These are phyloP conservation scores for Netelia melanura DNA, from an alignment of 2,888 invertebrate genomes.

Conservation along the genomic window DNA sequence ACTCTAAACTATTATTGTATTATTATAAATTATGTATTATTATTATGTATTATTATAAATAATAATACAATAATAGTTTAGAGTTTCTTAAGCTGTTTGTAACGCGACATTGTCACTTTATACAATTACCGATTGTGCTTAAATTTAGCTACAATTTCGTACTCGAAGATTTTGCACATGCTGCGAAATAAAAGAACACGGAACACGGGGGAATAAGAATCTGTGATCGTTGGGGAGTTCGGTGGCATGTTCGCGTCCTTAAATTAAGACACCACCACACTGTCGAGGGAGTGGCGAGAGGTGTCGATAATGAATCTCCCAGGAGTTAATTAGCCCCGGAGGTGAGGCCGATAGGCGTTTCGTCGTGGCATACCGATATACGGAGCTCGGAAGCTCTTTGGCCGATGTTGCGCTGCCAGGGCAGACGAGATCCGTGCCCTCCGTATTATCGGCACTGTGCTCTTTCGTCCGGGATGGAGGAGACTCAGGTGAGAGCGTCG, in stretches of 20 bases:
- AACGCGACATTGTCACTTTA: too few relatives aligned
- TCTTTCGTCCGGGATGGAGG: conserved; percentile 35
- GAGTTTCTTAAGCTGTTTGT: too few relatives aligned
- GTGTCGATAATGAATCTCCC: conserved; percentile 83
- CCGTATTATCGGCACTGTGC: background rate
- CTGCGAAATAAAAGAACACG: conserved; percentile 29
- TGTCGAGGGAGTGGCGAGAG: conserved; percentile 70
- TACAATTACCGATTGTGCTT: too few relatives aligned
- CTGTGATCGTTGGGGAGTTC: conserved; percentile 53
- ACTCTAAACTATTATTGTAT: too few relatives aligned
- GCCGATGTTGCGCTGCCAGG: conserved; percentile 6
- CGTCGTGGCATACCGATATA: conserved; percentile 82
- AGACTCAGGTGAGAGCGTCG: conserved; percentile 9
- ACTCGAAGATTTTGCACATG: too few relatives aligned
- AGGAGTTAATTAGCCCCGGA: conserved; percentile 81
- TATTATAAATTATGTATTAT: too few relatives aligned
- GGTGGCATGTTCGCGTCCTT: conserved; percentile 59
- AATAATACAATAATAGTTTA: too few relatives aligned
- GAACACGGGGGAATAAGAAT: conserved; percentile 45
- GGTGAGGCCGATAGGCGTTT: conserved; percentile 79
- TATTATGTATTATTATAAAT: too few relatives aligned
- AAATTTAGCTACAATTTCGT: too few relatives aligned
- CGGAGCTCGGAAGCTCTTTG: conserved; percentile 35
- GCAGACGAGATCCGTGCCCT: conserved; percentile 8
- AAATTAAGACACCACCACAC: conserved; percentile 78